phyloP scores from a whole-genome alignment of 2,797 vertebrate species.

The Coendou prehensilis region DNA sequence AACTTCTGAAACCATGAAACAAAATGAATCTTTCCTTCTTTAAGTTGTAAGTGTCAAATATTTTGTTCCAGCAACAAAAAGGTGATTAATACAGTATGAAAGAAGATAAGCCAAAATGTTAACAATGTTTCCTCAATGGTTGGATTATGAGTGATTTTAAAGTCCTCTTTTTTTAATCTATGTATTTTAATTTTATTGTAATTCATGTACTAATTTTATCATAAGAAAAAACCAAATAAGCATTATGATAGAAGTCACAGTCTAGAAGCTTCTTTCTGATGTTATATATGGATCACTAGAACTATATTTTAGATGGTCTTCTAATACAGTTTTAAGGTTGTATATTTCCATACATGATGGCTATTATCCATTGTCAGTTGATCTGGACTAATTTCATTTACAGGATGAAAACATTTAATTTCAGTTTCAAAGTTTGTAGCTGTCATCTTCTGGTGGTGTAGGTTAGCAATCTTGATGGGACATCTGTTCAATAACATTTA shows the following conservation, averaged over 20 bases:
- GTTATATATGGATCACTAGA: neutral
- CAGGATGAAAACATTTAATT: neutral
- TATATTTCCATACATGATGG: slow-evolving; percentile 7
- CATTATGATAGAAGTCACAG: slow-evolving; percentile 30
- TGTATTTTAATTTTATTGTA: neutral
- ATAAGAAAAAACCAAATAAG: slow-evolving; percentile 24
- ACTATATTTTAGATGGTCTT: slow-evolving; percentile 18
- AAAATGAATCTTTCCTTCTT: neutral
- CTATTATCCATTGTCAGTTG: neutral
- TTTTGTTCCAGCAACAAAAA: neutral
- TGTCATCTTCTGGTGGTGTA: neutral
- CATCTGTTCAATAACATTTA: neutral
- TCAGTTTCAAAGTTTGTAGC: neutral
- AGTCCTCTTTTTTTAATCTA: neutral
- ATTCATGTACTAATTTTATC: slow-evolving; percentile 26
- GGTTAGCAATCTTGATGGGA: neutral
- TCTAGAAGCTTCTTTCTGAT: neutral
- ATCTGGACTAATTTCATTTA: neutral
- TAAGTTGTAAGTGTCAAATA: neutral
- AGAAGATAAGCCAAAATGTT: neutral
- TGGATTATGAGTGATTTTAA: neutral
- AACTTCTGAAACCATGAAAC: neutral
- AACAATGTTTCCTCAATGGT: slow-evolving; percentile 11
- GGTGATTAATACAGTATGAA: neutral
- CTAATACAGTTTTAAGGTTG: neutral